Evolutionary conservation across 2,888 invertebrate species (phyloP).

Genomic region (Tiliacea citrago): DNA sequence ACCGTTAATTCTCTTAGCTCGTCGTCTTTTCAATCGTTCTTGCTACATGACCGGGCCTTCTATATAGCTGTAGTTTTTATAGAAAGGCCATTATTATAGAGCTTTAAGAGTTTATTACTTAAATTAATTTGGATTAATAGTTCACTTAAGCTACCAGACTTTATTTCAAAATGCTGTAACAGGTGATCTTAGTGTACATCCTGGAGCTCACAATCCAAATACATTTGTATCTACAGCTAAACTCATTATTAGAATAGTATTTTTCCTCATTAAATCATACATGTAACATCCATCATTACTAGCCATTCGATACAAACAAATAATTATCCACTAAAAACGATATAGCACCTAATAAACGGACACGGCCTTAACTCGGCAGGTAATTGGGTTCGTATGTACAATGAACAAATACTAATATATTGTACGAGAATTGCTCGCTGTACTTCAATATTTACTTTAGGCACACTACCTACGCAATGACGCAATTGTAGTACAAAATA

Average conservation of each 20-base stretch:
- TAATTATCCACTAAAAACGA: conserved; percentile 18
- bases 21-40: not conserved
- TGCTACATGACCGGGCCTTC: not conserved
- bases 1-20: not conserved
- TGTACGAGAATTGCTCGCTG: conserved; percentile 15
- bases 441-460: conserved; percentile 41
- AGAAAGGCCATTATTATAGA: not conserved
- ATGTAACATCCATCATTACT: not conserved
- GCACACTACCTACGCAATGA: conserved; percentile 22
- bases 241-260: not conserved
- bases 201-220: not conserved
- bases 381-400: conserved; percentile 34
- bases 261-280: not conserved
- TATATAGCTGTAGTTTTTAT: too few relatives aligned
- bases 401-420: conserved; percentile 38
- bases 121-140: not conserved
- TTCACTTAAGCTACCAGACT: not conserved
- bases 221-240: not conserved
- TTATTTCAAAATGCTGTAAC: not conserved
- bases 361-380: conserved; percentile 32
- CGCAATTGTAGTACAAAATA: conserved; percentile 18
- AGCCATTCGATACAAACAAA: not conserved
- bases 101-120: conserved; percentile 7
- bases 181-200: not conserved
- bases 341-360: conserved; percentile 15